phyloP scores from a whole-genome alignment of 1,140 invertebrate genomes.

The Diorhabda carinulata region DNA sequence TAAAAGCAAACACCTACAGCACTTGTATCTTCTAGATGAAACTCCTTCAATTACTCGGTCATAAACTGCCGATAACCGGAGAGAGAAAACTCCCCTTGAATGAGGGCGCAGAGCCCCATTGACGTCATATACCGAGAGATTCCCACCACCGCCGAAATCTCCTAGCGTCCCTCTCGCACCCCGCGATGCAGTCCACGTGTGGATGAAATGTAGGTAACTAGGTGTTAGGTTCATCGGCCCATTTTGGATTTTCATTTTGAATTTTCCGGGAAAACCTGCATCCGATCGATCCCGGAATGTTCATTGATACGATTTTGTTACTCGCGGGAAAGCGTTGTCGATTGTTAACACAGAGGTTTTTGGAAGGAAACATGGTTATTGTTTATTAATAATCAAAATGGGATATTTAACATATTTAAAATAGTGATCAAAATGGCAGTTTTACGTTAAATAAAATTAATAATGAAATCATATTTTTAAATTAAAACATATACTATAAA shows the following conservation, averaged over 20 bases:
- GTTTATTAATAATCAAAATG: no score
- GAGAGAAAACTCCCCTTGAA: neutral
- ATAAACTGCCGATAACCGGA: slow-evolving; percentile 13
- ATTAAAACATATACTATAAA: no score
- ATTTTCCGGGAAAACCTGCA: slow-evolving; percentile 2
- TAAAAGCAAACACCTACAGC: slow-evolving; percentile 4
- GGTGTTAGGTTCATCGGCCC: slow-evolving; percentile 27
- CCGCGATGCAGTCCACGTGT: neutral
- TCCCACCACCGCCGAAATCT: slow-evolving; percentile 5
- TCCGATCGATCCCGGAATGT: neutral
- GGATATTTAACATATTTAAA: no score
- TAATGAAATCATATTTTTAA: no score
- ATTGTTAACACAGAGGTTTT: no score
- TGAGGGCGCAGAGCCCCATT: slow-evolving; percentile 17
- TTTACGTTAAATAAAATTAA: no score
- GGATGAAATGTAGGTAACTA: slow-evolving; percentile 31
- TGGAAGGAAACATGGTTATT: no score
- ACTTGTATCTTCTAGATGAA: neutral
- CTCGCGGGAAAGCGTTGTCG: no score
- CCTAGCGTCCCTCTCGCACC: slow-evolving; percentile 4
- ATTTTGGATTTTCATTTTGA: slow-evolving; percentile 10
- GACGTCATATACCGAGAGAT: slow-evolving; percentile 26
- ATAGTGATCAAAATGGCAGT: no score
- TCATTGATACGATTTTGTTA: neutral
- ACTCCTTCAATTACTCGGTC: neutral